Evolutionary conservation across 2,888 invertebrate genomes (phyloP).

Genomic region (Steromphala cineraria): DNA sequence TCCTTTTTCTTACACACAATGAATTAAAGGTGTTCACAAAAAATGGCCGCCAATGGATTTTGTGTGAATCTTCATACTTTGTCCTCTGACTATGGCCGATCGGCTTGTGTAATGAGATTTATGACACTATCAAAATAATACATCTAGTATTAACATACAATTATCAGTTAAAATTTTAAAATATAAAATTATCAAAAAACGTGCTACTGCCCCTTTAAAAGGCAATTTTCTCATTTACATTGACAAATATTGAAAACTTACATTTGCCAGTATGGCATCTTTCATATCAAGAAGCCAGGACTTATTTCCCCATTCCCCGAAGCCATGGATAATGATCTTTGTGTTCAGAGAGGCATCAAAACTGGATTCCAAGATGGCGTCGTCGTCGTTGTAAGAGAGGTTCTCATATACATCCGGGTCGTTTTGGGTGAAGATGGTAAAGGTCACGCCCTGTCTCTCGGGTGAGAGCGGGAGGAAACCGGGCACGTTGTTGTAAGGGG

Average conservation of each 20-base stretch:
- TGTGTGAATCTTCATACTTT: no score
- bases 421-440: constrained; percentile 48
- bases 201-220: no score
- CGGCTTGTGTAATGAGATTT: no score
- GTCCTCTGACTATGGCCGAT: no score
- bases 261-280: constrained; percentile 43
- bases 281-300: constrained; percentile 55
- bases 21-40: no score
- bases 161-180: no score
- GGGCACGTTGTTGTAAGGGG: constrained; percentile 76
- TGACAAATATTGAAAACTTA: background rate
- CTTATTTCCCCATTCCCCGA: constrained; percentile 50
- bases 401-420: background rate
- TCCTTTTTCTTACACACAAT: no score
- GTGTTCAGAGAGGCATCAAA: constrained; percentile 46
- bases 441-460: constrained; percentile 42
- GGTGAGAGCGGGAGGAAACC: constrained; percentile 47
- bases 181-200: no score
- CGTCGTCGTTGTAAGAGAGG: constrained; percentile 23
- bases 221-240: no score
- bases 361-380: background rate
- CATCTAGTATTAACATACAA: no score
- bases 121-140: no score
- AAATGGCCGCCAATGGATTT: no score
- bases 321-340: constrained; percentile 62